Base-by-base conservation (phyloP, 1,140 invertebrate genomes). In the Triops longicaudatus region DNA sequence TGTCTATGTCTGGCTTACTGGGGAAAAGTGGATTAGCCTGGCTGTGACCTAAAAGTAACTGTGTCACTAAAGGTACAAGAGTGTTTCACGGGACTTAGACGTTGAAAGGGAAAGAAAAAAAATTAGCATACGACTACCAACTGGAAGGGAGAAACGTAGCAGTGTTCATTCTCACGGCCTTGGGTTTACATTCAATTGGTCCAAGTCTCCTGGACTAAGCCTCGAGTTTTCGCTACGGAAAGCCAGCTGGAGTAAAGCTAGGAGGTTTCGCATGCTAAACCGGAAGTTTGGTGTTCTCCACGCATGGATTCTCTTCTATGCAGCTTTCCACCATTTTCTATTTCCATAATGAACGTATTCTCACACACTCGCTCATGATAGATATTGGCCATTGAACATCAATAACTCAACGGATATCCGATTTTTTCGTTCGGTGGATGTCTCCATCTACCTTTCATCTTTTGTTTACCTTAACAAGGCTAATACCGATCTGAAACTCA, bases 281-380 rank as follows among this genome's bases (percentile, higher is more conserved):
- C 50, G 50, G 50, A 63, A 22, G 50, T 63, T 63, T 17, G 50
- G 50, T 63, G 50, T 63, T 63, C 50, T 22, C 50, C n/a, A 63
- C 50, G 50, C 50, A n/a, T 63, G 50, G 6, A 63, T 22, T 17
- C n/a, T 14, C 50, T 17, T 22, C 50, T 63, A 22, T 63, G 17
- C 50, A 63, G 50, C 22, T 63, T 63, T 63, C 14, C 50, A 63
- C 50, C n/a, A 14, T 63, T 63, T 63, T 63, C 50, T 22, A 63
- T 22, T 63, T 63, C 50, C 50, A 63, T 63, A 63, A 63, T 63
- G 50, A 63, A 63, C 50, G 14, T 63, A 63, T 63, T 63, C 50
- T 63, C 50, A 63, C 50, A 63, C 50, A 63, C 22, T 14, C 17
- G 7, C 31, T 7, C 31, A 37, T 37, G 50, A 63, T 63, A n/a